phyloP scores from a whole-genome alignment of 2,888 invertebrate species.

The Conops quadrifasciatus region DNA sequence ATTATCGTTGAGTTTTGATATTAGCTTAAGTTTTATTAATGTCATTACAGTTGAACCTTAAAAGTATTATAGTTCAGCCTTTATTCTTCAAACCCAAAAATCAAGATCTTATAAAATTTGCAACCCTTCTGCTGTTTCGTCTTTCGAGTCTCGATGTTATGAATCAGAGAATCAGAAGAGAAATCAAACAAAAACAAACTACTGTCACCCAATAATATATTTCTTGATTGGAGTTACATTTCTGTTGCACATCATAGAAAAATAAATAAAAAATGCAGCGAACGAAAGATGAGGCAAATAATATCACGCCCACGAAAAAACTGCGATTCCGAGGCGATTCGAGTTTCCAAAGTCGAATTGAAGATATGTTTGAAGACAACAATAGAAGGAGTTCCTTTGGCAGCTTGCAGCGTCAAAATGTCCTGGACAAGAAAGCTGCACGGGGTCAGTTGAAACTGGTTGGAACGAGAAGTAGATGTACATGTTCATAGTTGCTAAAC shows the following conservation, averaged over 20 bases:
- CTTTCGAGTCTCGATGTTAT: constrained; percentile 5
- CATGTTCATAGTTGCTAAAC: background rate
- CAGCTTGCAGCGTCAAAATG: constrained; percentile 22
- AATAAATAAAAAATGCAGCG: constrained; percentile 40
- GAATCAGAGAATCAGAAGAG: constrained; percentile 11
- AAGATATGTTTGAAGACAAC: constrained; percentile 53
- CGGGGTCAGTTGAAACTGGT: constrained; percentile 38
- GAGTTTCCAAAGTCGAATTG: constrained; percentile 58
- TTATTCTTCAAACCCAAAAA: too few species aligned
- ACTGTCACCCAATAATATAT: constrained; percentile 30
- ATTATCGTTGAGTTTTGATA: too few species aligned
- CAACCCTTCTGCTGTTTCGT: background rate
- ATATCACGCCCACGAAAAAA: constrained; percentile 57
- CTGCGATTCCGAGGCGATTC: constrained; percentile 66
- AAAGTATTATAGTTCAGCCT: too few species aligned
- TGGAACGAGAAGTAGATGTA: background rate
- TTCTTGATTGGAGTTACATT: constrained; percentile 11
- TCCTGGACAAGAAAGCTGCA: constrained; percentile 36
- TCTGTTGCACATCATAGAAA: background rate
- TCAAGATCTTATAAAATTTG: background rate
- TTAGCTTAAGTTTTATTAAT: too few species aligned
- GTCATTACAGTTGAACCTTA: too few species aligned
- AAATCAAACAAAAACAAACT: constrained; percentile 36
- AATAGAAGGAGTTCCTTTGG: constrained; percentile 24
- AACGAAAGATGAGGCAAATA: constrained; percentile 42